Evolutionary conservation across 2,113 vertebrate genomes (phyloP).

Genomic region (Procavia capensis): DNA sequence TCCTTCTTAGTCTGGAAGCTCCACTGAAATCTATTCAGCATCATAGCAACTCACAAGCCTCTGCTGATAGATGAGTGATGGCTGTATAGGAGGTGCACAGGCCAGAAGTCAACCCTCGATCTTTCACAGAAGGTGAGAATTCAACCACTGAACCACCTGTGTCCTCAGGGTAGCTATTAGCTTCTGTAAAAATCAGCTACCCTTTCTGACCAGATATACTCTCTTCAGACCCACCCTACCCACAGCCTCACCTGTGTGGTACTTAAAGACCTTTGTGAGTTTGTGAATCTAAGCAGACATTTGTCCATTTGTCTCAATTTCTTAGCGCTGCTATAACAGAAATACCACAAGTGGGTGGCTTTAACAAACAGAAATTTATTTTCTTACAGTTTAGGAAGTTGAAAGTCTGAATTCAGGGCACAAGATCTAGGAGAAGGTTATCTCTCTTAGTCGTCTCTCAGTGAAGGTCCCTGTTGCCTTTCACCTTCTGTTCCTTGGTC

Average conservation of each 20-base stretch:
- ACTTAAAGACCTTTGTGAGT: not conserved
- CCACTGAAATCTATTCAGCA: not conserved
- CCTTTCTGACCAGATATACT: too few species aligned
- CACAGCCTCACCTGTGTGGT: not conserved
- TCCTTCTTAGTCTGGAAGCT: not conserved
- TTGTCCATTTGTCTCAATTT: not conserved
- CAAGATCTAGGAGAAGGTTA: not conserved
- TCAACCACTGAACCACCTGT: not conserved
- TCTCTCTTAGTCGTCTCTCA: not conserved
- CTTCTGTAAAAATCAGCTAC: not conserved
- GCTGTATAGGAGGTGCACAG: not conserved
- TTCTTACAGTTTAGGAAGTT: not conserved
- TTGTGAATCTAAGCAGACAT: not conserved
- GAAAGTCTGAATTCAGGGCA: not conserved
- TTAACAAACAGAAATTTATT: not conserved
- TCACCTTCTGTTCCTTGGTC: too few species aligned
- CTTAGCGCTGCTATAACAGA: not conserved
- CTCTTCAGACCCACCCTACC: not conserved
- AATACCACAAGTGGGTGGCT: not conserved
- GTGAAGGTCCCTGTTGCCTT: not conserved
- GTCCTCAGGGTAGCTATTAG: not conserved
- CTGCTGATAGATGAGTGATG: not conserved
- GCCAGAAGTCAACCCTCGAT: not conserved
- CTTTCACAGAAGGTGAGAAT: not conserved
- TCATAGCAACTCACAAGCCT: not conserved